A percentile compares a stretch with the other conserved stretches of the same genome.
Evolutionary conservation across 2,888 invertebrate species (phyloP).

Genomic region (Hirudinaria manillensis): DNA sequence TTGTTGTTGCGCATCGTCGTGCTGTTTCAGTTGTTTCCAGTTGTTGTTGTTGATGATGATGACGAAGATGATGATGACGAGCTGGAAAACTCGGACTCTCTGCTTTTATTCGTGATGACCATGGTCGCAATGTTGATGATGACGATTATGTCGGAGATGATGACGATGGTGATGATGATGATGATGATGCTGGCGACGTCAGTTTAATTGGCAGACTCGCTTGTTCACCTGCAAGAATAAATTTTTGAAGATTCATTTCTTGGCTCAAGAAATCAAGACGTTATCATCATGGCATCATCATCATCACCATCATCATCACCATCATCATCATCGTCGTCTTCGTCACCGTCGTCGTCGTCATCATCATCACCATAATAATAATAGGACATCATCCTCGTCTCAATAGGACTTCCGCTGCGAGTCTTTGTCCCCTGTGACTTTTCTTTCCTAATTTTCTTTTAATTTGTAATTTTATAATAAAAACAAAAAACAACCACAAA

Average conservation of each 20-base stretch:
- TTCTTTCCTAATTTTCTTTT: too few species aligned
- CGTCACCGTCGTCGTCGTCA: not conserved
- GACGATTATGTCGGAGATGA: not conserved
- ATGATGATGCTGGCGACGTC: not conserved
- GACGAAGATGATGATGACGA: constrained; percentile 12
- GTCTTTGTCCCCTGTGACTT: not conserved
- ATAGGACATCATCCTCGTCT: not conserved
- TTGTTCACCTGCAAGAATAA: not conserved
- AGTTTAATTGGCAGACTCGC: not conserved
- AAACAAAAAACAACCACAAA: too few species aligned
- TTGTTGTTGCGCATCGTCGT: too few species aligned
- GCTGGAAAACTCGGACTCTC: not conserved
- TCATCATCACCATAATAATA: constrained; percentile 16
- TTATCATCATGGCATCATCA: constrained; percentile 11
- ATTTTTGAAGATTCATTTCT: not conserved
- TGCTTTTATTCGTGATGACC: not conserved
- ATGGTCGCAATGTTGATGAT: not conserved
- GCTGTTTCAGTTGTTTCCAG: not conserved
- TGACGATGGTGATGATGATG: not conserved
- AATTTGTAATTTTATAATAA: too few species aligned
- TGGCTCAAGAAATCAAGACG: not conserved
- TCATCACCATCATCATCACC: not conserved
- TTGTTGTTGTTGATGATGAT: not conserved
- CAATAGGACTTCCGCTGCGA: not conserved
- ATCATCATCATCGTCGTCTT: not conserved